phyloP scores from a whole-genome alignment of 2,113 vertebrate species.

The Myotis brandtii region DNA sequence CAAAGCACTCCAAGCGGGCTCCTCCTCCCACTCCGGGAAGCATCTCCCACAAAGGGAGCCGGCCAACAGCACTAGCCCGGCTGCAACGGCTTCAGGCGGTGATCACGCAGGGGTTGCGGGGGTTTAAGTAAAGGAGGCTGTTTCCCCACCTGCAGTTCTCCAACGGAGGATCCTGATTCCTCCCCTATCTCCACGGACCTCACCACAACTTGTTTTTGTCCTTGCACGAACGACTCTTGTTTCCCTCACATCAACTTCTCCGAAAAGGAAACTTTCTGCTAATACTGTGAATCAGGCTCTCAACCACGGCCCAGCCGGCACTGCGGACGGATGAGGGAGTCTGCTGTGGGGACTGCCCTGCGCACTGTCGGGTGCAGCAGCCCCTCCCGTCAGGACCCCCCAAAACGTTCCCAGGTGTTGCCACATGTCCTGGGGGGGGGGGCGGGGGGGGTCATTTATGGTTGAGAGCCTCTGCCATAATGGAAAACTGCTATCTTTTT shows the following conservation, averaged over 20 bases:
- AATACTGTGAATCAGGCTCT: not conserved
- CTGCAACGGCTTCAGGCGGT: not conserved
- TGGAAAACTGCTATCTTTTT: not conserved
- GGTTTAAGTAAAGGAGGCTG: not conserved
- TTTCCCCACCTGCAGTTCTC: rapidly evolving
- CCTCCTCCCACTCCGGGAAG: rapidly evolving
- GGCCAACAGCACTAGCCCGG: not conserved
- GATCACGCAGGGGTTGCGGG: rapidly evolving
- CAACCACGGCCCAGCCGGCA: no score
- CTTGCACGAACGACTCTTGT: not conserved
- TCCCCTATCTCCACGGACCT: not conserved
- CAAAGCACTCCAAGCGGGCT: not conserved
- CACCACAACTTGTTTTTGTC: not conserved
- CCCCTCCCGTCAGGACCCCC: not conserved
- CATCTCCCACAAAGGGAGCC: not conserved
- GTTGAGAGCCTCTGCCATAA: not conserved
- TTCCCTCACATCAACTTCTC: not conserved
- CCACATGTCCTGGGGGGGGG: no score
- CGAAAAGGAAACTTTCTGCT: not conserved
- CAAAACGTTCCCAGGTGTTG: not conserved
- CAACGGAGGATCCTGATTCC: not conserved
- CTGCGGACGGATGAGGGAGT: not conserved
- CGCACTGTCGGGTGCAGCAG: rapidly evolving
- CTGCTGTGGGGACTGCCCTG: no score
- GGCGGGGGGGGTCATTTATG: not conserved